phyloP scores from a whole-genome alignment of 1,140 invertebrate genomes.

The Lasioglossum baleicum region DNA sequence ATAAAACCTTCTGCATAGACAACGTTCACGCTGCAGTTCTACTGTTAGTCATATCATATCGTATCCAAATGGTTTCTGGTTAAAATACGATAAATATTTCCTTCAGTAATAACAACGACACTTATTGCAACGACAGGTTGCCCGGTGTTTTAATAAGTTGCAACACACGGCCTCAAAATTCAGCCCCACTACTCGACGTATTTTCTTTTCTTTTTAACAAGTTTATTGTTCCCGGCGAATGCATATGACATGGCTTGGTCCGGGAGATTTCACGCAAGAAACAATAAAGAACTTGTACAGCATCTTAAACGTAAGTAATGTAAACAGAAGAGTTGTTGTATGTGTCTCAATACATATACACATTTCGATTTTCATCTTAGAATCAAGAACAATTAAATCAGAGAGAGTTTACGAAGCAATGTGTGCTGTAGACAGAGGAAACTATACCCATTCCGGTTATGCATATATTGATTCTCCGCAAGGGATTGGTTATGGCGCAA shows the following conservation, averaged over 20 bases:
- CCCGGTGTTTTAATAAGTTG: not conserved
- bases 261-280: slow-evolving; percentile 91
- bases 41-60: not conserved
- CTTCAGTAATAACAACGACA: too few species aligned
- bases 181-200: slow-evolving; percentile 12
- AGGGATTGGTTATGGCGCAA: slow-evolving; percentile 93
- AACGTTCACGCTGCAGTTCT: not conserved
- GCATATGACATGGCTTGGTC: slow-evolving; percentile 77
- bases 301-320: slow-evolving; percentile 87
- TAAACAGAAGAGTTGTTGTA: not conserved
- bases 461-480: slow-evolving; percentile 96
- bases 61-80: not conserved
- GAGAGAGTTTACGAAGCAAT: slow-evolving; percentile 91
- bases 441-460: slow-evolving; percentile 85
- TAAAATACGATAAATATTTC: not conserved
- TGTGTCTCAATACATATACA: not conserved
- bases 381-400: slow-evolving; percentile 91
- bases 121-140: not conserved
- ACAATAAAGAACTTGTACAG: slow-evolving; percentile 91
- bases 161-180: slow-evolving; percentile 22
- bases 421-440: slow-evolving; percentile 90
- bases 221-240: slow-evolving; percentile 37
- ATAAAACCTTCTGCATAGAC: not conserved
- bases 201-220: slow-evolving; percentile 39
- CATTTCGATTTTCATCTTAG: slow-evolving; percentile 81